Evolutionary conservation across 1,140 invertebrate species (phyloP), one percentile per base, ranked within the genome.

Genomic region (Tetramorium alpestre): DNA sequence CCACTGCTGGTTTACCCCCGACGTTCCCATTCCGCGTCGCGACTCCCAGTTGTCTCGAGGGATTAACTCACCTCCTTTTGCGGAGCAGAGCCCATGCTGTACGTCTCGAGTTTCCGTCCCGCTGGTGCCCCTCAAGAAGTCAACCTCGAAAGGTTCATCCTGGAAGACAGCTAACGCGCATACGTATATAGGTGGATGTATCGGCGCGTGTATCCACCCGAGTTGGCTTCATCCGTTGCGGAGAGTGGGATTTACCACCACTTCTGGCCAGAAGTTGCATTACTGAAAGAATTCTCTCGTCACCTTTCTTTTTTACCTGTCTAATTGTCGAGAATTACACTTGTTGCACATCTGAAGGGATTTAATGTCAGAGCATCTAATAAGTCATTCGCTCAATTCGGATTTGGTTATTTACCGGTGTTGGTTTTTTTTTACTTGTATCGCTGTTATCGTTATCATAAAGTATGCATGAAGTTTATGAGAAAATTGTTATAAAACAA

Each of bases 41-140:
- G 85, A 85, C 90, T 91, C 87, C 89, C 72, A 70, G 87, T 91
- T 91, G 90, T 91, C 90, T 91, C 90, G 85, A 88, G 89, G 90
- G 90, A 91, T 91, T 91, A 91, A 89, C 90, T 91, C 90, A 90
- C 90, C 81, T 91, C 70, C 77, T 73, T 33, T 82, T 28, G 51
- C 67, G 65, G 87, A 33, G 90, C 86, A 91, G 33, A 91, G 70
- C 89, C 78, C 89, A 91, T 86, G 90, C 88, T 86, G 87, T 88
- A 89, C 85, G 90, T 91, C 90, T 91, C 88, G 81, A 85, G 90
- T 91, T 91, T 89, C 88, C 90, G 90, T 88, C 85, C 85, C 87
- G 87, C 60, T 86, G 90, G 54, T 89, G 90, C 86, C 90, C 86
- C 90, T 91, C 87, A 69, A 91, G 90, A 87, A 91, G 90, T 91